These are phyloP conservation scores for Pedicia rivosa DNA, from an alignment of 2,888 invertebrate genomes.

Conservation along the genomic window DNA sequence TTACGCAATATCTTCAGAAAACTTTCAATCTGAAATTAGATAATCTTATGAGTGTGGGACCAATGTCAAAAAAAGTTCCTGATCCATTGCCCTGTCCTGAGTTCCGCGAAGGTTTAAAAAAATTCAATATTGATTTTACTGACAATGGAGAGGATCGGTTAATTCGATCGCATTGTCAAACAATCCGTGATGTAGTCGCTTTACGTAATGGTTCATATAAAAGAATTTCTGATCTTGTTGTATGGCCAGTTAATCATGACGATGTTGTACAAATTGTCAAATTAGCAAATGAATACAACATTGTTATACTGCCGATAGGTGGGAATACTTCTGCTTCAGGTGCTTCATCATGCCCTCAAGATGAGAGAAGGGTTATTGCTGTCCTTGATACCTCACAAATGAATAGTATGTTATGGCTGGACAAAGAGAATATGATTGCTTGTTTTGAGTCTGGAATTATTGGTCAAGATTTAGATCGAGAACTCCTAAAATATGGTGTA, in stretches of 20 bases:
- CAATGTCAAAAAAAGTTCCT: constrained; percentile 46
- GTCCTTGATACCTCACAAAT: constrained; percentile 89
- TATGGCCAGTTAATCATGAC: constrained; percentile 79
- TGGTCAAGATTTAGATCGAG: constrained; percentile 85
- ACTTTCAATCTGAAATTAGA: constrained; percentile 50
- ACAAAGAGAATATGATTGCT: constrained; percentile 64
- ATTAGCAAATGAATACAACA: constrained; percentile 53
- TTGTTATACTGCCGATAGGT: constrained; percentile 84
- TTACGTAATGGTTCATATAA: constrained; percentile 56
- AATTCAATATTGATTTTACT: constrained; percentile 41
- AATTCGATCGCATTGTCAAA: constrained; percentile 84
- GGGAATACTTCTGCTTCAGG: constrained; percentile 91
- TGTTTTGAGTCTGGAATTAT: constrained; percentile 83
- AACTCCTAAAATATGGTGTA: constrained; percentile 57
- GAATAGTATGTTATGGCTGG: constrained; percentile 90
- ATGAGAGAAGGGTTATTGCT: constrained; percentile 66
- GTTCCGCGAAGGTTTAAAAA: constrained; percentile 40
- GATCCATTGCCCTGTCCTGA: constrained; percentile 42
- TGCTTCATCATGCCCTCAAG: constrained; percentile 65
- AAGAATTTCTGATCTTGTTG: constrained; percentile 82
- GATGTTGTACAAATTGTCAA: constrained; percentile 69
- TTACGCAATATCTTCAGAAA: constrained; percentile 63
- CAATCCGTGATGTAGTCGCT: constrained; percentile 72
- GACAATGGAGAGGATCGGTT: constrained; percentile 68
- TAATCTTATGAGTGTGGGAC: constrained; percentile 30